Evolutionary conservation across 2,113 vertebrate genomes (phyloP).

Genomic region (Pituophis catenifer): DNA sequence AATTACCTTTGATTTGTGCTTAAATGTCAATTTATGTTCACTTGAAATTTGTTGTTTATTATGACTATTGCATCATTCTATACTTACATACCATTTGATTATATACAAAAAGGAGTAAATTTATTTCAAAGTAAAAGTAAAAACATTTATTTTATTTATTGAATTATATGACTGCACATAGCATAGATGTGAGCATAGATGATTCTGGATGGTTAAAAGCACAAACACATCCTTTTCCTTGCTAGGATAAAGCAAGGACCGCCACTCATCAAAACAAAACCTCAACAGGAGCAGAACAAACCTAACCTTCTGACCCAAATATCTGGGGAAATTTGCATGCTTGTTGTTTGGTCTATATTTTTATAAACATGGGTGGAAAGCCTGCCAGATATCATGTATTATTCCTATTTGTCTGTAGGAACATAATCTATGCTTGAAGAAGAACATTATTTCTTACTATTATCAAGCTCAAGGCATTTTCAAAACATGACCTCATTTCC

Average conservation of each 20-base stretch:
- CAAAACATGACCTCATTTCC: constrained; percentile 14
- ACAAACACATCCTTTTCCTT: neutral
- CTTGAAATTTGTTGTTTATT: neutral
- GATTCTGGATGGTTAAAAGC: neutral
- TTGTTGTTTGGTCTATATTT: neutral
- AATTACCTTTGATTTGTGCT: neutral
- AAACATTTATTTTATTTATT: neutral
- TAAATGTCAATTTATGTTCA: neutral
- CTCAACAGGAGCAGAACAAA: neutral
- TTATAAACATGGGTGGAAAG: neutral
- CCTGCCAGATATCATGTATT: neutral
- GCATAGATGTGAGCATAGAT: neutral
- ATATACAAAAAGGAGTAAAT: neutral
- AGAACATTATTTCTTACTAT: neutral
- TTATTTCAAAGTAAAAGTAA: neutral
- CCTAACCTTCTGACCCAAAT: neutral
- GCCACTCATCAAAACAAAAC: neutral
- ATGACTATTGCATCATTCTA: neutral
- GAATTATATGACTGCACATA: neutral
- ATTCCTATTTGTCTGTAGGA: neutral
- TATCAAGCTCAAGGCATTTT: neutral
- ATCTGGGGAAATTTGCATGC: neutral
- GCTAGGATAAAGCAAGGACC: neutral
- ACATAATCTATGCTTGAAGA: neutral
- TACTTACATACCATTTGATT: neutral